Evolutionary conservation across 2,113 vertebrate species (phyloP), one percentile per base, ranked within the genome.

Genomic region (Acrocephalus arundinaceus): DNA sequence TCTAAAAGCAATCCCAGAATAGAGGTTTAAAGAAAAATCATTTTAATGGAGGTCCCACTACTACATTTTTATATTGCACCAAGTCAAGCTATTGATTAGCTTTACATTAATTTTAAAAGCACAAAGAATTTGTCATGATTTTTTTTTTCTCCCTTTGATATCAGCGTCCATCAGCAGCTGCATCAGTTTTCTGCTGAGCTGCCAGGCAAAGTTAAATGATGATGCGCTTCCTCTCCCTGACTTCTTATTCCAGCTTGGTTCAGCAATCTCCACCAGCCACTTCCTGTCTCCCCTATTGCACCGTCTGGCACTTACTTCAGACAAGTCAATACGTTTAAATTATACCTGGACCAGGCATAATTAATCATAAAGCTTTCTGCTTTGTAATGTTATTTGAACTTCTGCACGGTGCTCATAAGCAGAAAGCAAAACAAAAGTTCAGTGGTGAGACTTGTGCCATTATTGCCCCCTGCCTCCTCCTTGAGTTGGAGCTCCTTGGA

Each of bases 311-410:
- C 96, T 97, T 94, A 96, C 90, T 97, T 94, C 97, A 98, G 98
- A 97, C 97, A 94, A 96, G 97, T 97, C 98, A 94, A 97, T 98
- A 98, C 24, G 62, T 97, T 97, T 96, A 97, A 98, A 98, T 98
- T 97, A 97, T 97, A 97, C 95, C 95, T 97, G 93, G 82, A 91
- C 85, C 90, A 93, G 91, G 93, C 13, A 22, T 89, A 96, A 97
- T 98, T 97, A 94, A 98, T 98, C 97, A 98, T 94, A 92, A 95
- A 95, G 87, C 93, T 97, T 95, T 98, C 95, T 98, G 95, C 97
- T 97, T 96, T 95, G 89, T 74, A 96, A 96, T 72, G 95, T 57
- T 51, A 21, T 94, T 87, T 85, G 82, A 92, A 95, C 80, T 96
- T 93, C 89, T 96, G 68, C 74, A 79, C 70, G 94, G 92, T 87